These are phyloP conservation scores for Hycleus cichorii DNA, from an alignment of 1,140 invertebrate species.

Conservation along the genomic window DNA sequence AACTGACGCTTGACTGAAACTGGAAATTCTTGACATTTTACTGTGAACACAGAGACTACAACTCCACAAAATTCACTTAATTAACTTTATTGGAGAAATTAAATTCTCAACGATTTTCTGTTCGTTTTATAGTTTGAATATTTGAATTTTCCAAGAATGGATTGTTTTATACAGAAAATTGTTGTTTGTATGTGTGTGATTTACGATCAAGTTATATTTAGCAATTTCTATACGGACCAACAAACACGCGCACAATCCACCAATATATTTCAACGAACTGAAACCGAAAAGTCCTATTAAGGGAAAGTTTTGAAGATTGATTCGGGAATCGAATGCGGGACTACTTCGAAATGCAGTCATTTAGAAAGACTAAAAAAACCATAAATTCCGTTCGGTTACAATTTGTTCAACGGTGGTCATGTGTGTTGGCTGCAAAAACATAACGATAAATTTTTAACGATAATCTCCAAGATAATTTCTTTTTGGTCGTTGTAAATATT, in stretches of 20 bases:
- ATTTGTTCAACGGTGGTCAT: too few species aligned
- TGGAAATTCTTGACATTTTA: too few species aligned
- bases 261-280: conserved; percentile 8
- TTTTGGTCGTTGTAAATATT: too few species aligned
- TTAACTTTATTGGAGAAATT: too few species aligned
- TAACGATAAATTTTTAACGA: too few species aligned
- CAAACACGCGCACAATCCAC: conserved; percentile 12
- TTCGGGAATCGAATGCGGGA: conserved; percentile 17
- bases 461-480: too few species aligned
- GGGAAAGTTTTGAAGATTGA: conserved; percentile 23
- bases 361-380: conserved; percentile 4
- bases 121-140: not conserved
- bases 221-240: conserved; percentile 15
- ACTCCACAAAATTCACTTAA: too few species aligned
- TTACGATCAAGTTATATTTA: conserved; percentile 15
- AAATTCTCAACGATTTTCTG: too few species aligned
- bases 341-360: conserved; percentile 19
- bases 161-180: not conserved
- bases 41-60: too few species aligned
- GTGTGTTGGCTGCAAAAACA: too few species aligned
- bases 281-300: conserved; percentile 20
- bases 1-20: too few species aligned
- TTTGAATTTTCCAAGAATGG: not conserved
- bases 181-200: not conserved
- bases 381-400: too few species aligned